These are phyloP conservation scores for Allacma fusca DNA, from an alignment of 2,888 invertebrate genomes.

Conservation along the genomic window DNA sequence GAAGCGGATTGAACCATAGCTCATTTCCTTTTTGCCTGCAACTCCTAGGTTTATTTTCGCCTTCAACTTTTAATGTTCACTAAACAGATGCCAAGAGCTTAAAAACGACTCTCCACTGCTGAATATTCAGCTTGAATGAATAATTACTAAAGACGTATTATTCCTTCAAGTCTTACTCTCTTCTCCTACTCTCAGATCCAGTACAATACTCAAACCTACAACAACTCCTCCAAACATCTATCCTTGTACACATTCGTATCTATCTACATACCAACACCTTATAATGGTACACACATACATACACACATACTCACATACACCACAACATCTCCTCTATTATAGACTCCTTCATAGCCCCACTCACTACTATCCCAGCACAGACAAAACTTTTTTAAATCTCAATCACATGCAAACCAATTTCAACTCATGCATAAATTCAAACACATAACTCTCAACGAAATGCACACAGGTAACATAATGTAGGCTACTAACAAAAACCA, in stretches of 20 bases:
- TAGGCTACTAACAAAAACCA: constrained; percentile 5
- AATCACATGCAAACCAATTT: constrained; percentile 41
- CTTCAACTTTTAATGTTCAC: constrained; percentile 46
- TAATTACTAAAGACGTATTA: constrained; percentile 52
- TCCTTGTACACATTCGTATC: too few relatives aligned
- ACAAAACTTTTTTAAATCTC: constrained; percentile 32
- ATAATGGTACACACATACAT: too few relatives aligned
- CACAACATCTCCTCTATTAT: constrained; percentile 26
- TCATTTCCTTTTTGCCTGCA: constrained; percentile 36
- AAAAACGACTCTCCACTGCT: constrained; percentile 45
- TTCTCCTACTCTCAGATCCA: not conserved
- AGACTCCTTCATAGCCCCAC: constrained; percentile 26
- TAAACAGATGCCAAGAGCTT: constrained; percentile 50
- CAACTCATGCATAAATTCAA: constrained; percentile 36
- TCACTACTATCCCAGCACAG: constrained; percentile 19
- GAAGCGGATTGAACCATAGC: constrained; percentile 33
- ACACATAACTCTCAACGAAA: constrained; percentile 15
- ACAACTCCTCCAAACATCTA: not conserved
- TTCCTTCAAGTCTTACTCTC: constrained; percentile 40
- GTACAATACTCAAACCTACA: not conserved
- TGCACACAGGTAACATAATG: not conserved
- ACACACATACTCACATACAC: not conserved
- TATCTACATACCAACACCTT: too few relatives aligned
- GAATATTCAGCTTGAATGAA: constrained; percentile 56
- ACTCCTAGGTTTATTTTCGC: constrained; percentile 44